A percentile compares a stretch with the other conserved stretches of the same genome.
Evolutionary conservation across 1,140 invertebrate species (phyloP).

Genomic region (Watersipora subatra): DNA sequence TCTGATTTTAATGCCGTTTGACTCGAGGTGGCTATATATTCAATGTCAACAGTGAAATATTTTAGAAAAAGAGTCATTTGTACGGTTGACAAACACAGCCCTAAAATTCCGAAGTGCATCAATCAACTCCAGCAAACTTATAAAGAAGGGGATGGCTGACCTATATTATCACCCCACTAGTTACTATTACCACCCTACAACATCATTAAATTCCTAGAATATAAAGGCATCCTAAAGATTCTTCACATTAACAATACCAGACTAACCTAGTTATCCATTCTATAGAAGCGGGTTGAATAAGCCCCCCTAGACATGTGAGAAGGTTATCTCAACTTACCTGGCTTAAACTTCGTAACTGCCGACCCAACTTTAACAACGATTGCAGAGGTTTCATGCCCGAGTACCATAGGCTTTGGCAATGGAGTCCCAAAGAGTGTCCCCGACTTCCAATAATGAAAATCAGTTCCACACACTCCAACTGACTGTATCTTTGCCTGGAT

Average conservation of each 20-base stretch:
- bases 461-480: conserved; percentile 90
- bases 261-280: not conserved
- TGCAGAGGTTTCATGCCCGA: conserved; percentile 36
- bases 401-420: conserved; percentile 30
- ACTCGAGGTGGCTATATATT: too few relatives aligned
- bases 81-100: too few relatives aligned
- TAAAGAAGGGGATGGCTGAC: too few relatives aligned
- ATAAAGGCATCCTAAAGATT: not conserved
- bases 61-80: too few relatives aligned
- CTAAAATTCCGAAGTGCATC: too few relatives aligned
- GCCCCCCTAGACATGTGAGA: too few relatives aligned
- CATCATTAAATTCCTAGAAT: not conserved
- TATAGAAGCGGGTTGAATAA: too few relatives aligned
- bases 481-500: conserved; percentile 72
- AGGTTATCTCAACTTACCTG: conserved; percentile 18
- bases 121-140: too few relatives aligned
- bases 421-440: conserved; percentile 53
- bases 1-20: too few relatives aligned
- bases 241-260: not conserved
- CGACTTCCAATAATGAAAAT: conserved; percentile 74
- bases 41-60: too few relatives aligned
- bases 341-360: conserved; percentile 28
- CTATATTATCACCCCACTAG: not conserved
- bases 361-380: conserved; percentile 39
- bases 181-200: not conserved